Conservation (phyloP, 1,140 invertebrate genomes). For the Nasonia vitripennis region DNA sequence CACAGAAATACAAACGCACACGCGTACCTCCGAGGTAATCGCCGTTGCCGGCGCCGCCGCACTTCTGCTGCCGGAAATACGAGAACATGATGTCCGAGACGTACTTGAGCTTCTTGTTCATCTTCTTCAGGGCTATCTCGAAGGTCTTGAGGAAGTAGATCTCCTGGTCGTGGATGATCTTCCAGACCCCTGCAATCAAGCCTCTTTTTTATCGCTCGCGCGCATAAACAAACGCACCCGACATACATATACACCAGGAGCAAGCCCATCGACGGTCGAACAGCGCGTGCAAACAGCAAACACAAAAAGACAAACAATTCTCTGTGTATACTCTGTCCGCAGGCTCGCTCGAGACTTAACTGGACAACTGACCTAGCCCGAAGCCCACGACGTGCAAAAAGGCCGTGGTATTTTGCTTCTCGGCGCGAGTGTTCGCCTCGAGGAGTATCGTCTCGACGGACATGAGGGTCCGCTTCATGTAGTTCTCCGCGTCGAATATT, state of each 20-base stretch:
- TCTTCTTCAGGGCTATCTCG: slow-evolving; percentile 67
- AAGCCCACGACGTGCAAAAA: slow-evolving; percentile 74
- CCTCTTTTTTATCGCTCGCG: not conserved
- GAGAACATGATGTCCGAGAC: slow-evolving; percentile 72
- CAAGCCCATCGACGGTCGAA: not conserved
- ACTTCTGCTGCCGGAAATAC: slow-evolving; percentile 67
- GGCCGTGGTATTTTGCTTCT: slow-evolving; percentile 70
- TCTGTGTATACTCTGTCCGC: not conserved
- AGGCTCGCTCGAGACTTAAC: slow-evolving; percentile 20
- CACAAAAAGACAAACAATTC: not conserved
- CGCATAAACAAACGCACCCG: not conserved
- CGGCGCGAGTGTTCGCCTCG: slow-evolving; percentile 71
- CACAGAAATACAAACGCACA: too few relatives aligned
- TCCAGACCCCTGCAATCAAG: slow-evolving; percentile 60
- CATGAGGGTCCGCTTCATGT: slow-evolving; percentile 70
- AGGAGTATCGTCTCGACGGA: slow-evolving; percentile 72
- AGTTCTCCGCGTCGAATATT: slow-evolving; percentile 71
- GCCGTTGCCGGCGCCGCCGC: slow-evolving; percentile 68
- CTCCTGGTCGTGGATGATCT: slow-evolving; percentile 66
- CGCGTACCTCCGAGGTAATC: slow-evolving; percentile 68
- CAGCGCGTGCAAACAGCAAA: not conserved
- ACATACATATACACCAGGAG: not conserved
- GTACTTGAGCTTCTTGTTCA: slow-evolving; percentile 68
- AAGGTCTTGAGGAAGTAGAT: slow-evolving; percentile 71
- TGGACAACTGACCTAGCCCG: slow-evolving; percentile 69